These are phyloP conservation scores for Phrynocephalus vlangalii DNA, from an alignment of 2,797 vertebrate genomes.

Conservation along the genomic window DNA sequence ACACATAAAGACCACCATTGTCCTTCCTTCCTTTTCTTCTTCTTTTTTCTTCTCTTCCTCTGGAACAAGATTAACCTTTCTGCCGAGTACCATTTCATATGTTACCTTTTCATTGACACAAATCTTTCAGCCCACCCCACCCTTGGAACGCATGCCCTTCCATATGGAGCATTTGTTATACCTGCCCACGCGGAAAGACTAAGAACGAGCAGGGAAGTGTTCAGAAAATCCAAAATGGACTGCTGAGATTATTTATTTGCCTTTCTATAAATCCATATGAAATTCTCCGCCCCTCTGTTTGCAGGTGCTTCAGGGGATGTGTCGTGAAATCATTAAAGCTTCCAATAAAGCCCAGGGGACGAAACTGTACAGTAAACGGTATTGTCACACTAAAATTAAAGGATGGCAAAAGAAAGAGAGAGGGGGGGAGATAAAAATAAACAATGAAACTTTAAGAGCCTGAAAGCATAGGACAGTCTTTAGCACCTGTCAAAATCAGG, in stretches of 20 bases:
- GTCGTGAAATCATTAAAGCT: not conserved
- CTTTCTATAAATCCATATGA: not conserved
- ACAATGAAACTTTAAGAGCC: not conserved
- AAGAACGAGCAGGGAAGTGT: not conserved
- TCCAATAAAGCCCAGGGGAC: not conserved
- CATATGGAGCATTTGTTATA: not conserved
- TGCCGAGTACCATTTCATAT: not conserved
- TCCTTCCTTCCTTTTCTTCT: not conserved
- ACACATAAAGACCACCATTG: not conserved
- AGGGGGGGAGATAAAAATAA: too few species aligned
- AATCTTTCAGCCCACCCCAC: not conserved
- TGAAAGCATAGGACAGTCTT: not conserved
- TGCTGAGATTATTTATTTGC: not conserved
- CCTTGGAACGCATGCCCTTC: not conserved
- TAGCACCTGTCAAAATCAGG: not conserved
- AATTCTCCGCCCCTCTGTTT: not conserved
- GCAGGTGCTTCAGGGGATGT: not conserved
- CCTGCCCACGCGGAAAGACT: not conserved
- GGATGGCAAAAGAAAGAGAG: not conserved
- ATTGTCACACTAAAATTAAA: not conserved
- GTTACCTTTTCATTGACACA: not conserved
- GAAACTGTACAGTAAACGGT: not conserved
- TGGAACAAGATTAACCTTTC: not conserved
- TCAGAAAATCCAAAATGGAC: not conserved
- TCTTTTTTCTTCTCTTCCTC: not conserved